phyloP scores from a whole-genome alignment of 2,797 vertebrate genomes.

The Enteromius paludinosus region DNA sequence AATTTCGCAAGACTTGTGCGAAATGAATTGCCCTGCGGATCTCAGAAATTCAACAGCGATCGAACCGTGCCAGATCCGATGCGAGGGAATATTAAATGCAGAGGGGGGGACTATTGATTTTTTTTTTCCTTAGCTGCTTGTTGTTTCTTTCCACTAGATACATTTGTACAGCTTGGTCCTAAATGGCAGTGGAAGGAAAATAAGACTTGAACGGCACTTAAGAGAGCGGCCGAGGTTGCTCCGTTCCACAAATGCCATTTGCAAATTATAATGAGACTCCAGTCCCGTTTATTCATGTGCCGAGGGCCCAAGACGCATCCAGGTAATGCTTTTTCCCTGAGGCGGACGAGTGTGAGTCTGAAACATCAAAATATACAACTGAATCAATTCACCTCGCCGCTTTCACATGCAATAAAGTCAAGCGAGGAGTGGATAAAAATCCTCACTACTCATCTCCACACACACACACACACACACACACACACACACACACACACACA shows the following conservation, averaged over 20 bases:
- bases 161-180: slow-evolving; percentile 45
- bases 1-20: slow-evolving; percentile 68
- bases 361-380: slow-evolving; percentile 67
- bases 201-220: slow-evolving; percentile 60
- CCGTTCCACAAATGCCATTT: slow-evolving; percentile 60
- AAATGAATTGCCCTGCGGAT: slow-evolving; percentile 70
- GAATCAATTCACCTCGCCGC: slow-evolving; percentile 70
- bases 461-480: background rate
- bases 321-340: slow-evolving; percentile 62
- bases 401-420: slow-evolving; percentile 56
- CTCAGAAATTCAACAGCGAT: slow-evolving; percentile 62
- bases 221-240: slow-evolving; percentile 49
- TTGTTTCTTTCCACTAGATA: slow-evolving; percentile 46
- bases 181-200: slow-evolving; percentile 65
- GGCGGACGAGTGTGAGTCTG: slow-evolving; percentile 58
- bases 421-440: slow-evolving; percentile 58
- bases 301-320: slow-evolving; percentile 58
- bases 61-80: slow-evolving; percentile 63
- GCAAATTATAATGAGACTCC: slow-evolving; percentile 67
- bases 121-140: slow-evolving; percentile 42
- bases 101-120: slow-evolving; percentile 64
- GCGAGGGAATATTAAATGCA: slow-evolving; percentile 64
- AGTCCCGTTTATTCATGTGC: slow-evolving; percentile 54
- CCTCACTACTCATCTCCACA: background rate
- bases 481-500: background rate